Conservation (phyloP, 2,888 invertebrate species). For the Drosophila emarginata region DNA sequence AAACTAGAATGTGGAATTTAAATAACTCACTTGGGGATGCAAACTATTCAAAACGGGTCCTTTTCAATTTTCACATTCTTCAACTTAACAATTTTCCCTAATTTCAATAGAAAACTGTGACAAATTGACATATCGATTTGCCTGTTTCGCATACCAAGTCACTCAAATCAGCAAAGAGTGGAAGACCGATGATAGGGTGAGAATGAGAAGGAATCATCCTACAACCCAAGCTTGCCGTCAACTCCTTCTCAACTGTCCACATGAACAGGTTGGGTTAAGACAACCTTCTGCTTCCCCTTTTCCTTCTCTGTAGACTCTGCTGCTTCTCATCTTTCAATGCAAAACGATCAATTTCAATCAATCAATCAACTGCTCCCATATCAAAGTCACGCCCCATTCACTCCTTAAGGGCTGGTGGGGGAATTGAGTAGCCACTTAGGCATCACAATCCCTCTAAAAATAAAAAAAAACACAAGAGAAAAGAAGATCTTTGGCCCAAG, state of each 20-base stretch:
- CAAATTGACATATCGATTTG: constrained; percentile 72
- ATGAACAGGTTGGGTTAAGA: constrained; percentile 35
- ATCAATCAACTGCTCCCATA: constrained; percentile 57
- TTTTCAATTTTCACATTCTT: constrained; percentile 35
- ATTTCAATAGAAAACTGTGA: constrained; percentile 39
- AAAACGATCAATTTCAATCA: constrained; percentile 72
- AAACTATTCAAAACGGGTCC: constrained; percentile 17
- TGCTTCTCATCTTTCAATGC: constrained; percentile 18
- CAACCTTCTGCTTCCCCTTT: constrained; percentile 21
- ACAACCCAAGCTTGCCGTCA: constrained; percentile 10
- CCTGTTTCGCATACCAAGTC: constrained; percentile 39
- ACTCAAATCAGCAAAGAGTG: constrained; percentile 30
- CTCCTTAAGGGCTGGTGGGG: neutral
- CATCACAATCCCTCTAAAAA: constrained; percentile 48
- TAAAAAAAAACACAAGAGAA: constrained; percentile 13
- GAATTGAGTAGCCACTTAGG: constrained; percentile 53
- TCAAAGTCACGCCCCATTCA: constrained; percentile 50
- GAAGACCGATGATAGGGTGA: neutral
- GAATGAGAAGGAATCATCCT: neutral
- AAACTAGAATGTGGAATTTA: neutral
- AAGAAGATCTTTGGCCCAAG: constrained; percentile 55
- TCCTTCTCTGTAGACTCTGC: neutral
- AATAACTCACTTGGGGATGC: neutral
- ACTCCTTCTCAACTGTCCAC: constrained; percentile 8
- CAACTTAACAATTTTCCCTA: constrained; percentile 15